Evolutionary conservation across 2,888 invertebrate species (phyloP).

Genomic region (Crepidodera aurea): DNA sequence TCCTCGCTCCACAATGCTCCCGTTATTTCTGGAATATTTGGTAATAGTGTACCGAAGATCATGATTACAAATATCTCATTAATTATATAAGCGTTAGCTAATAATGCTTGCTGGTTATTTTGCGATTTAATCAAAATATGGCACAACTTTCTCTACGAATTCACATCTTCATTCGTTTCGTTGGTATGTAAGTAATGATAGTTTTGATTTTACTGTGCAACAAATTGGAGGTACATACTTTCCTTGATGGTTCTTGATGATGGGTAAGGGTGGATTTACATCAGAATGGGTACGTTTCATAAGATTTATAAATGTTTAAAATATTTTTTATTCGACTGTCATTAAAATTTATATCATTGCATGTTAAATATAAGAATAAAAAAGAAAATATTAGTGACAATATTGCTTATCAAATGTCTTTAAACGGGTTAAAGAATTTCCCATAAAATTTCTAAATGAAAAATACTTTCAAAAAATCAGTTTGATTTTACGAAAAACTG

Average conservation of each 20-base stretch:
- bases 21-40: neutral
- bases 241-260: neutral
- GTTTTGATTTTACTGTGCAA: constrained; percentile 1
- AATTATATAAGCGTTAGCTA: constrained; percentile 21
- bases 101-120: constrained; percentile 12
- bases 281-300: constrained; percentile 29
- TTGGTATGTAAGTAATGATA: constrained; percentile 11
- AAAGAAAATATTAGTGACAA: no score
- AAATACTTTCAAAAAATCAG: no score
- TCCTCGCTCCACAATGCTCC: neutral
- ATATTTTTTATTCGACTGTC: no score
- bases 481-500: no score
- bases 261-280: constrained; percentile 25
- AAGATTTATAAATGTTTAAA: no score
- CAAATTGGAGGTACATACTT: neutral
- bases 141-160: constrained; percentile 31
- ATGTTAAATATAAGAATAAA: no score
- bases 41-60: neutral
- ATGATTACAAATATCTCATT: neutral
- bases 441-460: no score
- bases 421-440: no score
- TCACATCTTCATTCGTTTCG: constrained; percentile 13
- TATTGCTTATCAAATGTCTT: no score
- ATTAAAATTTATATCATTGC: no score
- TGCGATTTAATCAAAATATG: constrained; percentile 11